Evolutionary conservation across 1,140 invertebrate genomes (phyloP), one percentile per base, ranked within the genome.

Genomic region (Drosophila tristis): DNA sequence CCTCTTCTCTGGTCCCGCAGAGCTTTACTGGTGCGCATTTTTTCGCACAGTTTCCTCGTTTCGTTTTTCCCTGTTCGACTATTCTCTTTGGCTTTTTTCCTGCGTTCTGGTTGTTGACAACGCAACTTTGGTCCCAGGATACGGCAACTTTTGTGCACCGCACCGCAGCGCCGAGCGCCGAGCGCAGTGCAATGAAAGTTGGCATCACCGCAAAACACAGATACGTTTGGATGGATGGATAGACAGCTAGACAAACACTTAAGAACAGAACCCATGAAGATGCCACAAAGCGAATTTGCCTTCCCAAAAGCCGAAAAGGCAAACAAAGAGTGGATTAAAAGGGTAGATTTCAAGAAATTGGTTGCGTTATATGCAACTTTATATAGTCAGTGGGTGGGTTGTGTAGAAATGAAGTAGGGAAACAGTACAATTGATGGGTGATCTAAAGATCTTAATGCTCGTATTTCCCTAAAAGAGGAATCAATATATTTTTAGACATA

Each of bases 111-210:
- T 76, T 89, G 84, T 76, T 89, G 85, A 89, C 84, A 89, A 89
- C 76, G 76, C 76, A 89, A 84, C 75, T 89, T 68, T 64, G 74
- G 62, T 89, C 84, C 84, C 84, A 77, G 84, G 84, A 89, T 78
- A 89, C 84, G 76, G 80, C 84, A 84, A 84, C 84, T 89, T 89
- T 89, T 78, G 77, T 86, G 72, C 77, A 65, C 59, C 45, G 48
- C 64, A 29, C 7, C 7, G 29, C 29, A 15, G 64, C 53, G 49
- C 66, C 31, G 35, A 39, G 11, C 35, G 4, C 31, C 31, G 16
- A 20, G 51, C 51, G 48, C 63, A 62, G 62, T 84, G 79, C 84
- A 89, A 89, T 84, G 80, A 72, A 89, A 89, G 75, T 74, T 82
- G 76, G 63, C 78, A 89, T 79, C 77, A 66, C 35, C 35, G 35